Conservation (phyloP, 2,888 invertebrate genomes). For the Pachliopta kotzebuea region DNA sequence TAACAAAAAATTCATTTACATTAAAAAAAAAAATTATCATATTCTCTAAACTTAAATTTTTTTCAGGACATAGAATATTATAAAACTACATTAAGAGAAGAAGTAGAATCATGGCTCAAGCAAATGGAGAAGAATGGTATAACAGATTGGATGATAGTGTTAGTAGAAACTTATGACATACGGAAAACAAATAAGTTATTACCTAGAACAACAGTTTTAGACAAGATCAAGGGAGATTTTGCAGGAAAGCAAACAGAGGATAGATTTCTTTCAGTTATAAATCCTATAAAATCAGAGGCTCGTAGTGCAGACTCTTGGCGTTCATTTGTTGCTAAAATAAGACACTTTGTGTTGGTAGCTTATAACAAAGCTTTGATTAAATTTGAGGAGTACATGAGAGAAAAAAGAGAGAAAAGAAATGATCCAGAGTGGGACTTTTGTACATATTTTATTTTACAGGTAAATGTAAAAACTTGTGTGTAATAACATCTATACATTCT, state of each 20-base stretch:
- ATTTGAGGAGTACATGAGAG: conserved; percentile 94
- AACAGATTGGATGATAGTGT: conserved; percentile 95
- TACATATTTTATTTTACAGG: conserved; percentile 95
- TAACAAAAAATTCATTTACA: background rate
- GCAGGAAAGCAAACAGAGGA: conserved; percentile 90
- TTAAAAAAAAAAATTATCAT: too few species aligned
- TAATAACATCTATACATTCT: background rate
- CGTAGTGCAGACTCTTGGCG: conserved; percentile 95
- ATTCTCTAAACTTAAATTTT: too few species aligned
- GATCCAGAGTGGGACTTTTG: conserved; percentile 96
- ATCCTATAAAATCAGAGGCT: conserved; percentile 93
- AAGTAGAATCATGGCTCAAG: conserved; percentile 93
- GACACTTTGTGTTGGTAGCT: conserved; percentile 90
- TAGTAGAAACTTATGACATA: conserved; percentile 95
- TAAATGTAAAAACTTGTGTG: conserved; percentile 44
- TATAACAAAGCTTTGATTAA: conserved; percentile 92
- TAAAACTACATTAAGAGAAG: conserved; percentile 92
- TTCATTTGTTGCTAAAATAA: conserved; percentile 89
- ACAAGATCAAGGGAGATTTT: conserved; percentile 97
- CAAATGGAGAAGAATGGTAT: conserved; percentile 87
- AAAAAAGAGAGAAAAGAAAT: conserved; percentile 93
- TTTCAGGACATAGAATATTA: conserved; percentile 92
- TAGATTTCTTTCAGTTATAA: conserved; percentile 94
- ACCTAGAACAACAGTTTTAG: conserved; percentile 94
- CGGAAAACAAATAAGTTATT: conserved; percentile 95